Percentiles rank a stretch among this genome's conserved stretches.
phyloP scores from a whole-genome alignment of 2,797 vertebrate genomes.

The Limosa lapponica region DNA sequence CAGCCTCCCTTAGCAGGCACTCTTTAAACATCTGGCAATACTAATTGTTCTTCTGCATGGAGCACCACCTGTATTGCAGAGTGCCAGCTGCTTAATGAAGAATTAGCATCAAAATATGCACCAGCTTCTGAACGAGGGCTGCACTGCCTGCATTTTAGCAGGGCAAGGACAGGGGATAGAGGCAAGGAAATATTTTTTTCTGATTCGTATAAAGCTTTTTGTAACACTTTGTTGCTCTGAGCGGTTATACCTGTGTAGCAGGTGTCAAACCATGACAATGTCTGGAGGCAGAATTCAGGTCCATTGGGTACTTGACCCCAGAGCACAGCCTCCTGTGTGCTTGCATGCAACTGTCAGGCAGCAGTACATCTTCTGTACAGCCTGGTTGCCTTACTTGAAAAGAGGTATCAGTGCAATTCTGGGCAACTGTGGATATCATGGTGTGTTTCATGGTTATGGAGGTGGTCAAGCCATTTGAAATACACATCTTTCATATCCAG shows the following conservation, averaged over 20 bases:
- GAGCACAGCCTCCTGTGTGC: background rate
- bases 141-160: background rate
- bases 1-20: background rate
- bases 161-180: background rate
- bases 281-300: background rate
- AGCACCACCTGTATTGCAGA: background rate
- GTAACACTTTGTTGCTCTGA: background rate
- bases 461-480: background rate
- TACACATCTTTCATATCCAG: background rate
- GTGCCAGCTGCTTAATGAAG: background rate
- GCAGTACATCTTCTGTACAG: background rate
- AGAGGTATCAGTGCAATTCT: background rate
- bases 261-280: background rate
- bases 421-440: background rate
- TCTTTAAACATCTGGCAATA: background rate
- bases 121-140: background rate
- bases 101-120: background rate
- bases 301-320: fast-evolving
- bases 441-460: background rate
- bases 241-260: background rate
- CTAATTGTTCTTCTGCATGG: background rate
- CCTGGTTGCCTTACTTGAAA: background rate
- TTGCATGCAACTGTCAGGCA: fast-evolving
- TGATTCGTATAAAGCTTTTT: background rate
- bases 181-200: background rate